Conservation (phyloP, 30 jellyfish, hydroid and myxozoan genomes). For the Sanderia malayensis region DNA sequence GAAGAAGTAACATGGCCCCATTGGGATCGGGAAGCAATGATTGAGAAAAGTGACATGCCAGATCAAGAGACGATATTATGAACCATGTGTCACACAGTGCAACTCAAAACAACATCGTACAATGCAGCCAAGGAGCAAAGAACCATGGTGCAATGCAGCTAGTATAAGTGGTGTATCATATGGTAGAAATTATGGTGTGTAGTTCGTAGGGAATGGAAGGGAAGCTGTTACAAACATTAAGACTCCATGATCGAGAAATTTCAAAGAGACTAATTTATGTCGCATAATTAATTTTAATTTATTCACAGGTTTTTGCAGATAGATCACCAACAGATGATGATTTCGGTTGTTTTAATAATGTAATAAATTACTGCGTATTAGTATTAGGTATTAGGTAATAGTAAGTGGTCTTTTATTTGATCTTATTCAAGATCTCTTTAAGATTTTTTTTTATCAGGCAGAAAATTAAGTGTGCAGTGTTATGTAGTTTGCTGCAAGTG, state of each 20-base stretch:
- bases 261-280: neutral
- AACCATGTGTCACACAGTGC: neutral
- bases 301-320: neutral
- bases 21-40: slow-evolving; percentile 62
- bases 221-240: neutral
- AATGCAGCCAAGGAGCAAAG: neutral
- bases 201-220: neutral
- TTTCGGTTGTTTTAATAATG: too few species aligned
- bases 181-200: too few species aligned
- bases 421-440: neutral
- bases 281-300: neutral
- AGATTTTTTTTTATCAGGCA: neutral
- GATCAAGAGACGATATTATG: slow-evolving; percentile 77
- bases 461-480: too few species aligned
- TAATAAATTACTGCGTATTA: neutral
- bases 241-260: neutral
- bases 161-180: neutral
- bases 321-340: neutral
- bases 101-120: neutral
- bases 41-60: slow-evolving; percentile 78
- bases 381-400: neutral
- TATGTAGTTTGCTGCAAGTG: too few species aligned
- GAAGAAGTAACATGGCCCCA: slow-evolving; percentile 83
- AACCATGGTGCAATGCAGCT: neutral
- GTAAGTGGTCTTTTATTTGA: neutral